These are phyloP conservation scores for Limnothrissa miodon DNA, from an alignment of 2,113 vertebrate species.

Conservation along the genomic window DNA sequence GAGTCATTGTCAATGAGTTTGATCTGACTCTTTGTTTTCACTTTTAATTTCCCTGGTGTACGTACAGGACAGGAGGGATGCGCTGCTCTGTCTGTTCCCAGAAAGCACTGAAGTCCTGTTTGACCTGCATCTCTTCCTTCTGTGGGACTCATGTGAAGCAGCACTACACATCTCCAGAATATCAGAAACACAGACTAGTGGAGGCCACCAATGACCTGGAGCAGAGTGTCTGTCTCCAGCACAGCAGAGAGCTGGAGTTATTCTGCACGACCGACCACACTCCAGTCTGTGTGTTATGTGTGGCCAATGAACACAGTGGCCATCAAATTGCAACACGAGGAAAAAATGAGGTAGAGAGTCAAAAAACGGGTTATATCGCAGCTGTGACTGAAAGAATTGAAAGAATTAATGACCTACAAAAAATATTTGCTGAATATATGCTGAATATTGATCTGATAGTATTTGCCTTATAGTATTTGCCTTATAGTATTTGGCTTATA, in stretches of 20 bases:
- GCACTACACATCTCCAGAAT: conserved; percentile 25
- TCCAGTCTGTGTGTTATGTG: not conserved
- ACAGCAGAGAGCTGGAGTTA: conserved; percentile 36
- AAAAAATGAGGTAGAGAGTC: not conserved
- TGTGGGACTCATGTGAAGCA: conserved; percentile 27
- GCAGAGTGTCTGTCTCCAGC: conserved; percentile 20
- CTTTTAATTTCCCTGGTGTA: no score
- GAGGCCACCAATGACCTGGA: conserved; percentile 22
- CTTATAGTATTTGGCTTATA: no score
- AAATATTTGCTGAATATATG: no score
- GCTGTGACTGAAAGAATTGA: no score
- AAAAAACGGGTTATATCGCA: no score
- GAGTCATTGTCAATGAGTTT: no score
- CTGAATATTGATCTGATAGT: no score
- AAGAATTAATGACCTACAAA: not conserved
- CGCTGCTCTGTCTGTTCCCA: not conserved
- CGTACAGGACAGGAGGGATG: not conserved
- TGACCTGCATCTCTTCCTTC: conserved; percentile 33
- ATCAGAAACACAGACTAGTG: conserved; percentile 34
- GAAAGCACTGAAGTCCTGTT: conserved; percentile 33
- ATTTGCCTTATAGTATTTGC: no score
- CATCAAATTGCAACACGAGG: not conserved
- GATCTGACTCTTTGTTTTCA: no score
- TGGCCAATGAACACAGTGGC: not conserved
- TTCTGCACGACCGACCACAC: no score